Percentiles rank a stretch among this genome's conserved stretches.
These are phyloP conservation scores for Melieria omissa DNA, from an alignment of 2,888 invertebrate genomes.

Conservation along the genomic window DNA sequence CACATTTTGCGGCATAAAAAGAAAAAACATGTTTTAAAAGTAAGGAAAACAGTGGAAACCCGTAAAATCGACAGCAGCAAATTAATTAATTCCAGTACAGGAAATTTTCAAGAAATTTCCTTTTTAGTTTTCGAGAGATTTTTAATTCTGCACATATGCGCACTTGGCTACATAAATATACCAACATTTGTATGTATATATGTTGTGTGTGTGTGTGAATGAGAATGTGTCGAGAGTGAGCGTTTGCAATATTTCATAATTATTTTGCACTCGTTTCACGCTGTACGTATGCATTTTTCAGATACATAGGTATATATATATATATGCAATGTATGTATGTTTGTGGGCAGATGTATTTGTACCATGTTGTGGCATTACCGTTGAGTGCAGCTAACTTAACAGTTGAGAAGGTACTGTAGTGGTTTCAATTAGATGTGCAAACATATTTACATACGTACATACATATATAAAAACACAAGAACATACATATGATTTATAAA, in stretches of 20 bases:
- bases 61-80: conserved; percentile 42
- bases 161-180: neutral
- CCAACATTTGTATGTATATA: neutral
- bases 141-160: neutral
- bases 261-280: neutral
- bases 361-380: neutral
- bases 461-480: neutral
- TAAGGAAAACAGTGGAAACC: neutral
- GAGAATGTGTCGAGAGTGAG: too few species aligned
- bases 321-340: neutral
- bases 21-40: conserved; percentile 6
- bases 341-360: neutral
- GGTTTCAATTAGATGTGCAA: conserved; percentile 17
- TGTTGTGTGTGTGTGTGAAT: neutral
- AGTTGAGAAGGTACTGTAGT: conserved; percentile 55
- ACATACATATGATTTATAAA: neutral
- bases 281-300: neutral
- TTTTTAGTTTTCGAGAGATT: conserved; percentile 42
- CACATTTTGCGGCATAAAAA: conserved; percentile 33
- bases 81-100: conserved; percentile 60
- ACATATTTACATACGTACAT: neutral
- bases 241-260: neutral
- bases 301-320: neutral
- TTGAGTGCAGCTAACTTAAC: conserved; percentile 56
- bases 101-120: conserved; percentile 57